Conservation (phyloP, 1,140 invertebrate species). For the Himalopsyche phryganea region DNA sequence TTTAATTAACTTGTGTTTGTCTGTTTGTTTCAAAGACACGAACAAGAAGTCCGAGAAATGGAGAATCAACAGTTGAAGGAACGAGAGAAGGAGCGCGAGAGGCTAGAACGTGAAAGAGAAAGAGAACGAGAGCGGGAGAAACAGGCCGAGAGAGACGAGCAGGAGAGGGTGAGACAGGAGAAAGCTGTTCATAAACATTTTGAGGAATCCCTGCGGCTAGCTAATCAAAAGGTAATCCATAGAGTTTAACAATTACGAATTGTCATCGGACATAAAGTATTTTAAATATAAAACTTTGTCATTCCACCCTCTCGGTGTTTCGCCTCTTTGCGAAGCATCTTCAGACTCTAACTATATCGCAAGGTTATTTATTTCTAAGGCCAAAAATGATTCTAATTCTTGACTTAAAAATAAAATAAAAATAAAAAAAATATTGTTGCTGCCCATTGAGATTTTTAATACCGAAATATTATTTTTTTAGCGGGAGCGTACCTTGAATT, state of each 20-base stretch:
- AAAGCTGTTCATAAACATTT: constrained; percentile 84
- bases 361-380: no score
- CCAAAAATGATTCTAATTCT: no score
- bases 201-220: constrained; percentile 78
- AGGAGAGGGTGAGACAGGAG: constrained; percentile 60
- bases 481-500: constrained; percentile 49
- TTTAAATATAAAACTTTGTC: no score
- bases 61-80: constrained; percentile 43
- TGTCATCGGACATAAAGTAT: no score
- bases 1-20: no score
- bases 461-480: no score
- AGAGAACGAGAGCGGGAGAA: constrained; percentile 51
- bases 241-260: constrained; percentile 30
- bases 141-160: constrained; percentile 48
- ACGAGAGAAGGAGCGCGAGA: constrained; percentile 49
- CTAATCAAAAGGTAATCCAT: constrained; percentile 72
- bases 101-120: constrained; percentile 53
- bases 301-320: no score
- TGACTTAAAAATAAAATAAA: no score
- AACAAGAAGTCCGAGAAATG: constrained; percentile 50
- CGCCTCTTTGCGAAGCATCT: no score
- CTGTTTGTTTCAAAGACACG: constrained; percentile 55
- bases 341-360: no score
- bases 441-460: no score
- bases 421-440: no score